These are phyloP conservation scores for Acanthosepion lycidas DNA, from an alignment of 2,888 invertebrate species.

Conservation along the genomic window DNA sequence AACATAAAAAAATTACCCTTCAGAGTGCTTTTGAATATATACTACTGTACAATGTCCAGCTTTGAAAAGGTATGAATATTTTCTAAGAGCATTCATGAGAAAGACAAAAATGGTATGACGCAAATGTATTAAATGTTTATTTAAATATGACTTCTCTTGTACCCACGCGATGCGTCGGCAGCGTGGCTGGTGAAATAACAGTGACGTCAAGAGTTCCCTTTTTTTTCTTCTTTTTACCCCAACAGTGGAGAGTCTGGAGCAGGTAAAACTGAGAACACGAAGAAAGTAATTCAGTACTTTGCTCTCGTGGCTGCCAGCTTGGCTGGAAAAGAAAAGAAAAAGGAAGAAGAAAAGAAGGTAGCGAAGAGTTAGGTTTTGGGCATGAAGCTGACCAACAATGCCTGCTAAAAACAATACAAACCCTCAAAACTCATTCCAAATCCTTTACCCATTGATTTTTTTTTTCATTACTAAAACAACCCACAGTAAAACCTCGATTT, in stretches of 20 bases:
- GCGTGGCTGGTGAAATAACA: background rate
- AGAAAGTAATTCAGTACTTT: conserved; percentile 99
- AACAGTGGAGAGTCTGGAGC: conserved; percentile 96
- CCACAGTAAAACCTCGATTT: no score
- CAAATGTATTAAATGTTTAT: background rate
- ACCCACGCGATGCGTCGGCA: background rate
- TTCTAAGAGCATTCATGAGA: background rate
- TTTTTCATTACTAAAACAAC: background rate
- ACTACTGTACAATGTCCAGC: background rate
- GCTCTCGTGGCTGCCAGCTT: conserved; percentile 84
- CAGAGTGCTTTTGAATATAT: background rate
- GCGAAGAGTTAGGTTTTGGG: conserved; percentile 49
- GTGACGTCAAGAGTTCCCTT: background rate
- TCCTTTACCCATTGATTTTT: background rate
- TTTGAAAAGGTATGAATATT: background rate
- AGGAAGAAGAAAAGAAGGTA: conserved; percentile 61
- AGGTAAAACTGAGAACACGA: conserved; percentile 99
- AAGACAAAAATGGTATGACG: background rate
- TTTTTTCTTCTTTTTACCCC: conserved; percentile 7
- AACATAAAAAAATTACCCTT: no score
- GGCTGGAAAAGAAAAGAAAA: conserved; percentile 58
- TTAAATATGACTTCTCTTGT: background rate
- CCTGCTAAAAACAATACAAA: background rate
- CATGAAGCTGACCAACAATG: background rate
- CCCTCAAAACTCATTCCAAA: background rate